Conservation (phyloP, 2,113 vertebrate genomes). For the Nyctibius bracteatus region DNA sequence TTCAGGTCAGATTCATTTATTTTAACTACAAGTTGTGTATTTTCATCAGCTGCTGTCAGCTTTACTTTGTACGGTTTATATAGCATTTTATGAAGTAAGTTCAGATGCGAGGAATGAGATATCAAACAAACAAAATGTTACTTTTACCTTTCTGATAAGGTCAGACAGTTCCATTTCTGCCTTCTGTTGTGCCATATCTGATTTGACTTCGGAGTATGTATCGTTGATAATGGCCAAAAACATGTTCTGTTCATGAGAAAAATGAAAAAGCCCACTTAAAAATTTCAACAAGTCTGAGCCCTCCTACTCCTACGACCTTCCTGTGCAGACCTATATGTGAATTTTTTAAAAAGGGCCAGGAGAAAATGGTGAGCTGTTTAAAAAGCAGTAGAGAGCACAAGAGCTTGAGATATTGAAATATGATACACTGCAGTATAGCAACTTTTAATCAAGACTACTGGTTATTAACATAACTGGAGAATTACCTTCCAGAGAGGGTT, state of each 20-base stretch:
- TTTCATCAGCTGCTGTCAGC: neutral
- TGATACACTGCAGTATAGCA: neutral
- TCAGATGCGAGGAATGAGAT: neutral
- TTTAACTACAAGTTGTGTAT: neutral
- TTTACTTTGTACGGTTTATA: neutral
- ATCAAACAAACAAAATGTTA: neutral
- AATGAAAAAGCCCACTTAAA: neutral
- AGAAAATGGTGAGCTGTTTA: neutral
- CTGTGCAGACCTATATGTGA: neutral
- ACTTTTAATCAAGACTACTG: neutral
- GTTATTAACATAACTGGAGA: neutral
- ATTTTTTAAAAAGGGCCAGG: neutral
- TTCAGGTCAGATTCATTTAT: neutral
- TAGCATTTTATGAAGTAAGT: neutral
- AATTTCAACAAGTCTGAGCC: neutral
- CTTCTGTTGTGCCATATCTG: constrained; percentile 96
- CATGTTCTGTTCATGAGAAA: constrained; percentile 85
- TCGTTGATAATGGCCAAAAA: constrained; percentile 98
- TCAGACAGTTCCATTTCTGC: constrained; percentile 95
- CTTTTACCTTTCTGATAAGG: constrained; percentile 91
- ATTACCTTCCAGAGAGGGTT: neutral
- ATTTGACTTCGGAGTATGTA: constrained; percentile 94
- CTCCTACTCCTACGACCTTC: neutral
- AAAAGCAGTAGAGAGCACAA: neutral
- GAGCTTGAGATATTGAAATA: neutral